Conservation (phyloP, 2,888 invertebrate species). For the Amphipyra tragopoginis region DNA sequence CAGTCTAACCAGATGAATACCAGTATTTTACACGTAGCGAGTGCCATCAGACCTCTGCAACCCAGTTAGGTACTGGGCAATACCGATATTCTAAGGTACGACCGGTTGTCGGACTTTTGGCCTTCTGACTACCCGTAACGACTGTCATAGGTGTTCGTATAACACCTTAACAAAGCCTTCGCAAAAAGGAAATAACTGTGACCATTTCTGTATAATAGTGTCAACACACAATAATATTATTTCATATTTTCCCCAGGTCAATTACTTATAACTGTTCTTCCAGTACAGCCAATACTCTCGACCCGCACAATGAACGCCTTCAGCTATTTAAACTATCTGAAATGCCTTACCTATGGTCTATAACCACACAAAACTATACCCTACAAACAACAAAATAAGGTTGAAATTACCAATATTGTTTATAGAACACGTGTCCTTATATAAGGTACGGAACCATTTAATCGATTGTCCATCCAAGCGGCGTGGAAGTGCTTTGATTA, state of each 20-base stretch:
- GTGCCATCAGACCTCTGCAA: too few relatives aligned
- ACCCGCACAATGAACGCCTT: slow-evolving; percentile 22
- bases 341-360: slow-evolving; percentile 10
- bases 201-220: background rate
- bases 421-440: slow-evolving; percentile 32
- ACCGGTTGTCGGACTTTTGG: too few relatives aligned
- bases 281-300: slow-evolving; percentile 28
- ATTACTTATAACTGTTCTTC: slow-evolving; percentile 34
- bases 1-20: too few relatives aligned
- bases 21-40: too few relatives aligned
- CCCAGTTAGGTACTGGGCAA: too few relatives aligned
- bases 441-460: slow-evolving; percentile 72
- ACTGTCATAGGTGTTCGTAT: too few relatives aligned
- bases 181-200: too few relatives aligned
- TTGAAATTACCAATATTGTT: slow-evolving; percentile 2
- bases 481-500: slow-evolving; percentile 84
- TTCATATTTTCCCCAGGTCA: slow-evolving; percentile 16
- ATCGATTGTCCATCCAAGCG: slow-evolving; percentile 84
- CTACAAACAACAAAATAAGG: slow-evolving; percentile 13
- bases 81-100: too few relatives aligned
- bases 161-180: too few relatives aligned
- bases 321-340: slow-evolving; percentile 20
- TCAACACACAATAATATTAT: slow-evolving; percentile 23
- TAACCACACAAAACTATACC: slow-evolving; percentile 11
- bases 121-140: too few relatives aligned